Evolutionary conservation across 2,797 vertebrate genomes (phyloP), one percentile per base, ranked within the genome.

Genomic region (Lepus townsendii): DNA sequence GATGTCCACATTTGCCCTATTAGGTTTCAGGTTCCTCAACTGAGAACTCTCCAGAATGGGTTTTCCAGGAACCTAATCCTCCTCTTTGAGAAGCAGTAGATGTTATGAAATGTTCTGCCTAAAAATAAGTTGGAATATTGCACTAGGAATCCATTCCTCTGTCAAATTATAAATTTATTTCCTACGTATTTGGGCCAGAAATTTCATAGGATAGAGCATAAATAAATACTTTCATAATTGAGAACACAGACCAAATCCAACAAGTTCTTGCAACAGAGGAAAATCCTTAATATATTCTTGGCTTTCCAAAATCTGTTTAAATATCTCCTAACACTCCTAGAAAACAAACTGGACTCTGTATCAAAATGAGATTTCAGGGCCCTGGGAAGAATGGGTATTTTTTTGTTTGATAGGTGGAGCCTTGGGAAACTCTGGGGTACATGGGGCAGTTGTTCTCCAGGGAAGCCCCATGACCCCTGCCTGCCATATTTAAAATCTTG

Each of bases 141-240:
- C n/a, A 84, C 68, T 77, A 84, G 54, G 71, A 83, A 3, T 69
- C 57, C 69, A 90, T 88, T 93, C 52, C 52, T 69, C 80, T 71
- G 27, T 82, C 83, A 83, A 35, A 87, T 93, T 95, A 90, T 91
- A 88, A 92, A 95, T 91, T 52, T 83, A 90, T 79, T 91, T 97
- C 27, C 65, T 90, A 90, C 82, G 89, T 89, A 86, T 84, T 84
- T 60, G 17, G 83, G 82, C 80, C 91, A 97, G 84, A 88, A 93
- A 84, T 86, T 84, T 87, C 73, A 88, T 7, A 88, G 54, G 83
- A 52, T 3, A 91, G n/a, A 60, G 10, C 38, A 86, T 76, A 86
- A 90, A 85, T 19, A 95, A 96, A 89, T 78, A 42, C 12, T 92
- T 86, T 85, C 42, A 73, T 57, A 90, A 91, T 24, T 75, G 71